phyloP scores from a whole-genome alignment of 2,888 invertebrate genomes.

The Amaurobius ferox region DNA sequence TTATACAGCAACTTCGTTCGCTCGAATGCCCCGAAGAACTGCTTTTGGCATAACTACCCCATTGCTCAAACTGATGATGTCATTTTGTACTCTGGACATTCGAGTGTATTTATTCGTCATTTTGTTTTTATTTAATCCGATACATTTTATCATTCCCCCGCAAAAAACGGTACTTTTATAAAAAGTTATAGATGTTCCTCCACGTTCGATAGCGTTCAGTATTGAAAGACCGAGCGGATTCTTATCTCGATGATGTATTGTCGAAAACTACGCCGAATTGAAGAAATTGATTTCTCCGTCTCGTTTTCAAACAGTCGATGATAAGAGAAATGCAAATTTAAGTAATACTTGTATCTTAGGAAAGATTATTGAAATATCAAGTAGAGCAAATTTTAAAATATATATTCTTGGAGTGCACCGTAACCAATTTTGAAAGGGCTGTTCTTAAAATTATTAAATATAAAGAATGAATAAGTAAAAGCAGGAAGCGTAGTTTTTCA shows the following conservation, averaged over 20 bases:
- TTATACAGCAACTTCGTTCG: slow-evolving; percentile 43
- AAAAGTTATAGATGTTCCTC: slow-evolving; percentile 35
- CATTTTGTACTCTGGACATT: slow-evolving; percentile 31
- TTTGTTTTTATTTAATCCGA: slow-evolving; percentile 49
- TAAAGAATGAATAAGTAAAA: too few relatives aligned
- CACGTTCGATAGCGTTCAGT: slow-evolving; percentile 23
- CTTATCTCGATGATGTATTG: slow-evolving; percentile 53
- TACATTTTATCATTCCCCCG: slow-evolving; percentile 48
- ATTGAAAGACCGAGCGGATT: slow-evolving; percentile 1
- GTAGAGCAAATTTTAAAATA: background rate
- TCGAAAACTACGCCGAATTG: slow-evolving; percentile 51
- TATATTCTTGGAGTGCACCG: too few relatives aligned
- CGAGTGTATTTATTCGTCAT: slow-evolving; percentile 51
- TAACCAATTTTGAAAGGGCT: too few relatives aligned
- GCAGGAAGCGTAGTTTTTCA: too few relatives aligned
- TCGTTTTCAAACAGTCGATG: slow-evolving; percentile 27
- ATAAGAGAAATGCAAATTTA: slow-evolving; percentile 29
- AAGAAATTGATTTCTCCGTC: slow-evolving; percentile 60
- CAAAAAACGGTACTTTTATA: slow-evolving; percentile 27
- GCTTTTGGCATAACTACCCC: slow-evolving; percentile 70
- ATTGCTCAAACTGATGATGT: slow-evolving; percentile 63
- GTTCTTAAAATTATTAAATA: too few relatives aligned
- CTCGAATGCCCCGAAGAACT: slow-evolving; percentile 54
- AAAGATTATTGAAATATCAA: background rate
- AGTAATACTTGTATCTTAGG: slow-evolving; percentile 33